Base-by-base conservation (phyloP, 2,888 invertebrate species). In the Caenorhabditis becei region DNA sequence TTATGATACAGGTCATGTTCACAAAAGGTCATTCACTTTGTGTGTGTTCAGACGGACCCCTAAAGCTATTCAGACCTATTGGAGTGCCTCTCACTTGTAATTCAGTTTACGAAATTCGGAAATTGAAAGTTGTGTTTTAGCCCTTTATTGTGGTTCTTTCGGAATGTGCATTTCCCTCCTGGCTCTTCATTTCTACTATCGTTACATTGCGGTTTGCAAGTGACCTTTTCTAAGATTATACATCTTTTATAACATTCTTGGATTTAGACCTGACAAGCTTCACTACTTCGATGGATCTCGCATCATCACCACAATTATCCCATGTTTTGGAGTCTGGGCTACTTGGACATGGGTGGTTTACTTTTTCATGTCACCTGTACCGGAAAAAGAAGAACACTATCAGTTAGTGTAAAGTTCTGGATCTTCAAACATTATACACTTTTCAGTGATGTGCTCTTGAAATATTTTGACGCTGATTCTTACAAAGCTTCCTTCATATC, bases 181-280 rank as follows among this genome's bases (percentile, higher is more conserved):
- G 0, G 67, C 77, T 2, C 62, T 67, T 18, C 77, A 77, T 1
- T 77, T 77, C 18, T 66, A 24, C 10, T 77, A 77, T 35, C 20
- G 77, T 61, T 77, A 77, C 56, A 56, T 67, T 53, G 61, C 66
- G 0, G 67, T 77, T 28, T 77, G 77, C 62, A 67, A 56, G 66
- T 75, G 10, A 16, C 18, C 18, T 24, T 56, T 0, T n/a, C 10
- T 10, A 32, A 32, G 10, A 32, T 10, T 10, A 10, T 32, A 32
- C 10, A 32, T 4, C 32, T 10, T 32, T 32, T 32, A n/a, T n/a
- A n/a, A n/a, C n/a, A n/a, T n/a, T n/a, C n/a, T n/a, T n/a, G n/a
- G n/a, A n/a, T n/a, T 70, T 16, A 70, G 70, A 18, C 63, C 72
- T 2, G 63, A 72, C 5, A 72, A 72, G n/a, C 18, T 72, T 14